These are phyloP conservation scores for Trichonephila inaurata DNA, from an alignment of 1,140 invertebrate genomes.

Conservation along the genomic window DNA sequence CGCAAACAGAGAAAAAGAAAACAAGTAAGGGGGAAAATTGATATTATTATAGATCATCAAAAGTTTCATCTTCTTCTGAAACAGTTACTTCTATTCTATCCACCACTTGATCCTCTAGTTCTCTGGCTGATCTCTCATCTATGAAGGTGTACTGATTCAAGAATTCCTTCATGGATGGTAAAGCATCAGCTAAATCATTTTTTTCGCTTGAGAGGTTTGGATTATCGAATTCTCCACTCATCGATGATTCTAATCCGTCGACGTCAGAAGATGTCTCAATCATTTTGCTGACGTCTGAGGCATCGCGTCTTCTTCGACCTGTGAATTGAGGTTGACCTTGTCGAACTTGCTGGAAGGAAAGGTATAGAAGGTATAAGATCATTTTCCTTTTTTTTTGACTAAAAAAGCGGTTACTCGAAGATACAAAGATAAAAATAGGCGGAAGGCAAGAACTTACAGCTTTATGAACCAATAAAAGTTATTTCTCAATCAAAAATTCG, in stretches of 20 bases:
- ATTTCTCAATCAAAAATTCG: no score
- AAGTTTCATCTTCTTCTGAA: constrained; percentile 28
- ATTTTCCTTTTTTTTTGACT: no score
- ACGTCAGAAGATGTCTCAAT: background rate
- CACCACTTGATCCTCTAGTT: constrained; percentile 48
- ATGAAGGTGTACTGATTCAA: constrained; percentile 38
- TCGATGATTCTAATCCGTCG: background rate
- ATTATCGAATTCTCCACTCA: background rate
- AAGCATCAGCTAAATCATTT: background rate
- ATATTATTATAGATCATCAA: background rate
- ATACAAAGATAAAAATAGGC: no score
- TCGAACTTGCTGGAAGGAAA: constrained; percentile 54
- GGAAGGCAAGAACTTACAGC: no score
- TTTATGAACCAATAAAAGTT: no score
- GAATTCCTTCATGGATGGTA: constrained; percentile 38
- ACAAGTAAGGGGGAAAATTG: background rate
- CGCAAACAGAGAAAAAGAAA: no score
- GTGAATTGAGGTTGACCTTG: constrained; percentile 71
- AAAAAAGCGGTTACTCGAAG: no score
- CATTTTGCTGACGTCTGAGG: background rate
- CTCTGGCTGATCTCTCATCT: constrained; percentile 17
- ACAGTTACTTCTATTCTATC: constrained; percentile 57
- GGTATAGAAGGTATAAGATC: no score
- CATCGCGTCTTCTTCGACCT: constrained; percentile 19
- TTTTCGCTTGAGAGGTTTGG: constrained; percentile 12